Base-by-base conservation (phyloP, 2,113 vertebrate species). In the Cyprinus carpio region DNA sequence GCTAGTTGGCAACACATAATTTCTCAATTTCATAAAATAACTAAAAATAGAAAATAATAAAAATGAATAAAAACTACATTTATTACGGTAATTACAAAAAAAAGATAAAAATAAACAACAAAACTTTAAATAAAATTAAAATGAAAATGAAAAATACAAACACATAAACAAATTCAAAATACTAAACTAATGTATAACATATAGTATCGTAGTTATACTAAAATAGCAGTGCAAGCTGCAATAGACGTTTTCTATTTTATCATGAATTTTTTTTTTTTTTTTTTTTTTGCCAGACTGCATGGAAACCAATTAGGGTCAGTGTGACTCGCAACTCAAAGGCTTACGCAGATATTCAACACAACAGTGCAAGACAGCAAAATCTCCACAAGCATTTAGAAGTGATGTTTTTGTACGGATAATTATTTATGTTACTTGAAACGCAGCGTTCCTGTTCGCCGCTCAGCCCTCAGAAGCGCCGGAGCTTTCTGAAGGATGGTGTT, bases 401-500 rank as follows among this genome's bases (percentile, higher is more conserved):
- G 23, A 27, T 67, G 23, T 72, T 56, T 20, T 79, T 54, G 4
- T 58, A 56, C 60, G 58, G 62, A 85, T 46, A 78, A 43, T 51
- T 60, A 62, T 77, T 76, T 75, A 85, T 40, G 34, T 49, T 37
- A 43, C 23, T 46, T 80, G 13, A 72, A 79, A 16, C 46, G 4
- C 31, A 43, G 31, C 11, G 34, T 65, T 25, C 75, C 76, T 34
- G 6, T 49, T 51, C 18, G 5, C 62, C 60, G n/a, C 0, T 11
- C n/a, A 69, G 67, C 46, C 56, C 64, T 69, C 31, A 43, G 34
- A 79, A 78, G 64, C 31, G 20, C 37, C 23, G 10, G 34, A 67
- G 18, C 18, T 82, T 82, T 72, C 31, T 54, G 25, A 64, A 75
- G 54, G 23, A 75, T 87, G 49, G 18, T 86, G 43, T 84, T 81